A percentile compares a stretch with the other conserved stretches of the same genome.
These are phyloP conservation scores for Megalurothrips usitatus DNA, from an alignment of 2,888 invertebrate species.

Conservation along the genomic window DNA sequence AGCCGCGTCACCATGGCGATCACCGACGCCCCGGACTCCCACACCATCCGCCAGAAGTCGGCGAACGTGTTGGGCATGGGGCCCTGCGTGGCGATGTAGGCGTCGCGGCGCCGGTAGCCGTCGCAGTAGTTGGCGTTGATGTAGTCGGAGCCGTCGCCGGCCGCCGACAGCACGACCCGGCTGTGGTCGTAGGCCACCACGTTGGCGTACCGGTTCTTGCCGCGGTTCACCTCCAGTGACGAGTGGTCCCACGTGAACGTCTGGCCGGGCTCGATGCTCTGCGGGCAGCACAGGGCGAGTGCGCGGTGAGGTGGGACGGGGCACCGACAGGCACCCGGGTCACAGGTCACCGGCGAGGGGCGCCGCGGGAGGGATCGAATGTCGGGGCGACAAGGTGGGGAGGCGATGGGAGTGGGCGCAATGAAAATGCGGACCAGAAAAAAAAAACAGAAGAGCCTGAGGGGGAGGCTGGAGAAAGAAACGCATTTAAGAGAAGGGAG, in stretches of 20 bases:
- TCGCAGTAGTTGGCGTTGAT: slow-evolving; percentile 99
- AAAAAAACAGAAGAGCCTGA: not conserved
- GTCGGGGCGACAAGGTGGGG: too few species aligned
- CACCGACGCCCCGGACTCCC: slow-evolving; percentile 91
- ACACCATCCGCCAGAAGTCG: slow-evolving; percentile 99
- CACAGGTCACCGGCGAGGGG: too few species aligned
- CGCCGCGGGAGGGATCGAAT: too few species aligned
- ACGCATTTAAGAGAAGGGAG: not conserved
- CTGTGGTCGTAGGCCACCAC: slow-evolving; percentile 99
- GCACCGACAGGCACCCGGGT: too few species aligned
- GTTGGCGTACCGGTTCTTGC: slow-evolving; percentile 98
- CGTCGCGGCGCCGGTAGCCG: slow-evolving; percentile 96
- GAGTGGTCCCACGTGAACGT: slow-evolving; percentile 99
- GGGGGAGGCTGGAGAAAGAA: not conserved
- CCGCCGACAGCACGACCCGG: slow-evolving; percentile 85
- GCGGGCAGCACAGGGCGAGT: slow-evolving; percentile 28
- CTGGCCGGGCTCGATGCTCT: slow-evolving; percentile 96
- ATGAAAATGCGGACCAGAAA: too few species aligned
- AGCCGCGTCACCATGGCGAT: slow-evolving; percentile 99
- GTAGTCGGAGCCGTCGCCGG: slow-evolving; percentile 91
- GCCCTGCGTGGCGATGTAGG: slow-evolving; percentile 96
- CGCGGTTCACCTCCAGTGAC: slow-evolving; percentile 94
- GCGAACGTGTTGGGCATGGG: slow-evolving; percentile 95
- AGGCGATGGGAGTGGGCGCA: too few species aligned
- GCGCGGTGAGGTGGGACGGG: not conserved